Conservation (phyloP, 2,113 vertebrate genomes). For the Progne subis region DNA sequence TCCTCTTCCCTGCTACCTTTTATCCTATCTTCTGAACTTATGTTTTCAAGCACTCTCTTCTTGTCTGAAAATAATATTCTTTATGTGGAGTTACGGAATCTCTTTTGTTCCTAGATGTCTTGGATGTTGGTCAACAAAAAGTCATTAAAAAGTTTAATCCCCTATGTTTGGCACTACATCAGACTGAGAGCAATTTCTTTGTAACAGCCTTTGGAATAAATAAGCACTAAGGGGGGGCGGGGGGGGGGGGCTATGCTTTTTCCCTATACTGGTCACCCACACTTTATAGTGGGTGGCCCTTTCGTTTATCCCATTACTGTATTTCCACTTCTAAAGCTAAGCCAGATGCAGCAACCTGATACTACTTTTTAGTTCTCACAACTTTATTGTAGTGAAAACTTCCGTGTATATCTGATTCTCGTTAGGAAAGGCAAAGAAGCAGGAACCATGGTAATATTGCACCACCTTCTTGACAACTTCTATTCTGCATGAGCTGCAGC, state of each 20-base stretch:
- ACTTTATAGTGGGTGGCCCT: slow-evolving; percentile 76
- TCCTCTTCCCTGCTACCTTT: slow-evolving; percentile 18
- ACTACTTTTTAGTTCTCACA: not conserved
- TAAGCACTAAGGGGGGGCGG: slow-evolving; percentile 47
- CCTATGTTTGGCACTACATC: slow-evolving; percentile 72
- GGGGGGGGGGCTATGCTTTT: not conserved
- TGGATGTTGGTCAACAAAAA: slow-evolving; percentile 64
- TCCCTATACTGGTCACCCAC: slow-evolving; percentile 67
- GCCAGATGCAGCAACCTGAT: slow-evolving; percentile 65
- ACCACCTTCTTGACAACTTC: slow-evolving; percentile 31
- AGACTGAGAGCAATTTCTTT: slow-evolving; percentile 71
- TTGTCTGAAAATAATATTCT: slow-evolving; percentile 71
- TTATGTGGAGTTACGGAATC: slow-evolving; percentile 59
- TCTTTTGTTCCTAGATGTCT: slow-evolving; percentile 62
- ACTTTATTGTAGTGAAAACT: not conserved
- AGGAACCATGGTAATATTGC: slow-evolving; percentile 15
- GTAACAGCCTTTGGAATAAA: slow-evolving; percentile 69
- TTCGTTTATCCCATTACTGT: slow-evolving; percentile 49
- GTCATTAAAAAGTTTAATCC: slow-evolving; percentile 61
- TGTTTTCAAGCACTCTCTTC: slow-evolving; percentile 18
- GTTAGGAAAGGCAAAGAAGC: slow-evolving; percentile 30
- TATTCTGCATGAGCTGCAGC: not conserved
- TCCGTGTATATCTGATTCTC: slow-evolving; percentile 3
- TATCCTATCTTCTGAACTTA: slow-evolving; percentile 30
- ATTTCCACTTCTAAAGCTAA: slow-evolving; percentile 66